Percentiles rank a stretch among this genome's conserved stretches.
These are phyloP conservation scores for Drosophila funebris DNA, from an alignment of 1,140 invertebrate species.

Conservation along the genomic window DNA sequence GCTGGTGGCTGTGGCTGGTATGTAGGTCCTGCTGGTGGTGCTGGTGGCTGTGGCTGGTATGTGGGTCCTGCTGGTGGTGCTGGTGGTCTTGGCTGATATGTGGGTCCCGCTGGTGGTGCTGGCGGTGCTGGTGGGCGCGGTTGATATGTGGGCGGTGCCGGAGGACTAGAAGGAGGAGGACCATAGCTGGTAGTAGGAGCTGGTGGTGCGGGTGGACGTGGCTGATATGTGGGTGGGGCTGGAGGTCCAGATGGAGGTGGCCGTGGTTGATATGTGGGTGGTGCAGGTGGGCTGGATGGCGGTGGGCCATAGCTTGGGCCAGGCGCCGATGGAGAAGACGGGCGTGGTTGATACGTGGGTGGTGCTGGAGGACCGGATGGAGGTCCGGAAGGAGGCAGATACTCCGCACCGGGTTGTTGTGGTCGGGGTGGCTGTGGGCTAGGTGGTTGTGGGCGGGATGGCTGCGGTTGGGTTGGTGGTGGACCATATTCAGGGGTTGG, in stretches of 20 bases:
- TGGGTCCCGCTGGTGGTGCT: slow-evolving; percentile 38
- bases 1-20: slow-evolving; percentile 52
- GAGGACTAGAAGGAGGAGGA: slow-evolving; percentile 54
- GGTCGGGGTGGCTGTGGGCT: slow-evolving; percentile 47
- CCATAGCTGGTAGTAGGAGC: slow-evolving; percentile 52
- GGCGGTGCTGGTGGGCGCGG: slow-evolving; percentile 45
- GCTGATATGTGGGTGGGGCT: slow-evolving; percentile 33
- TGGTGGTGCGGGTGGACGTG: slow-evolving; percentile 30
- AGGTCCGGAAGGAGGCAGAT: slow-evolving; percentile 57
- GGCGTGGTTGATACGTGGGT: slow-evolving; percentile 28
- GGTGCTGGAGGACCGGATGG: slow-evolving; percentile 15
- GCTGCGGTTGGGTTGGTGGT: slow-evolving; percentile 34
- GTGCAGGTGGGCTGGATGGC: slow-evolving; percentile 33
- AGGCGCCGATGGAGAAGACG: slow-evolving; percentile 48
- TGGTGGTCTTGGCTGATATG: slow-evolving; percentile 37
- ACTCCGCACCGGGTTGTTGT: slow-evolving; percentile 44
- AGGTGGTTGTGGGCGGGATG: slow-evolving; percentile 17
- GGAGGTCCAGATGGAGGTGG: slow-evolving; percentile 36
- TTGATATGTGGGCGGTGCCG: slow-evolving; percentile 53
- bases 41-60: slow-evolving; percentile 35
- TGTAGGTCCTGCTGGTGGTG: slow-evolving; percentile 31
- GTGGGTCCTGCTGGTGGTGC: slow-evolving; percentile 54
- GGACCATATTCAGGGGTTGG: slow-evolving; percentile 37
- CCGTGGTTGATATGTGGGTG: slow-evolving; percentile 36
- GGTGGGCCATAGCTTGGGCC: slow-evolving; percentile 40